Evolutionary conservation across 37 sponge, comb jelly and placozoan species (phyloP).

Genomic region (Theonella swinhoei): DNA sequence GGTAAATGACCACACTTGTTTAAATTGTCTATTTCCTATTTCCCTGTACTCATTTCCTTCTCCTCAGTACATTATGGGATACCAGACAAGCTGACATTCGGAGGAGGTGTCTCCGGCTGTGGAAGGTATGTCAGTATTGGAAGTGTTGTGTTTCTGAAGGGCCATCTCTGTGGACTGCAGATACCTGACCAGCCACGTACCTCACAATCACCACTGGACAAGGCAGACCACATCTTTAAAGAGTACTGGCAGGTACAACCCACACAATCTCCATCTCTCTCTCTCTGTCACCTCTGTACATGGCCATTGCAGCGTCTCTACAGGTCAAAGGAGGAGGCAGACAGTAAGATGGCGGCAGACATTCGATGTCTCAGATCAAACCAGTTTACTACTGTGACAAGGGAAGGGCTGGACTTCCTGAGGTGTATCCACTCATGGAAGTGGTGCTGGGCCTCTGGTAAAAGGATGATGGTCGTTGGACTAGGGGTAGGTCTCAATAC

Average conservation of each 20-base stretch:
- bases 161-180: too few relatives aligned
- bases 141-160: not conserved
- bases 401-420: constrained; percentile 36
- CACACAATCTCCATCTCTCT: not conserved
- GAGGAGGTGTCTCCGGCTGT: constrained; percentile 58
- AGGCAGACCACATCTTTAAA: constrained; percentile 5
- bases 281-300: not conserved
- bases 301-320: not conserved
- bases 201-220: not conserved
- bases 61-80: constrained; percentile 64
- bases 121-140: constrained; percentile 63
- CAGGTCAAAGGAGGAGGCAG: not conserved
- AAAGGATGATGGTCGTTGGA: constrained; percentile 73
- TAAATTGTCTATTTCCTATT: not conserved
- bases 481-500: constrained; percentile 73
- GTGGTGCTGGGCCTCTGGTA: constrained; percentile 85
- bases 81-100: constrained; percentile 66
- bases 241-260: constrained; percentile 35
- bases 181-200: constrained; percentile 51
- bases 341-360: not conserved
- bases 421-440: constrained; percentile 81
- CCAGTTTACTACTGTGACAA: constrained; percentile 9
- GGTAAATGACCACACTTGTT: constrained; percentile 17
- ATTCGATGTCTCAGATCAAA: not conserved
- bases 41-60: not conserved